Base-by-base conservation (phyloP, 1,140 invertebrate genomes). In the Sycophaga agraensis region DNA sequence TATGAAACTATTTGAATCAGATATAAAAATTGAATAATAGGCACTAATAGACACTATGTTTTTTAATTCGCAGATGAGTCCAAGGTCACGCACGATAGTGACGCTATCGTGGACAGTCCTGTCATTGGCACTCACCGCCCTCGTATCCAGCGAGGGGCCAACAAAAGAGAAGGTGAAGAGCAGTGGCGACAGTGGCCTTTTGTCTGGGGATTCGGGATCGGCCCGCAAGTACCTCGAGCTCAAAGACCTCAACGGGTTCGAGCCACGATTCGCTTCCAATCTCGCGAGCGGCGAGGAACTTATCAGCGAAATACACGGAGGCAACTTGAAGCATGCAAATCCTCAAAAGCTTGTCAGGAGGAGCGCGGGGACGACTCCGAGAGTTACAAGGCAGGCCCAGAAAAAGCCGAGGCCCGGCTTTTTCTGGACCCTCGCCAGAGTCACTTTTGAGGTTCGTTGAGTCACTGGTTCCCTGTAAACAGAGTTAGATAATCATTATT, bases 361-460 rank as follows among this genome's bases (percentile, higher is more conserved):
- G 31, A 45, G 14, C 12, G 5, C 22, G 74, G 1, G 73, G 12
- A 8, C 73, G 48, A 16, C 8, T 2, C 0, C 11, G 19, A 73
- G 74, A 48, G 65, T 73, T 0, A 68, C 69, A 3, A 72, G 75
- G 17, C 72, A 76, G 63, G 65, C 40, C 17, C 42, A 73, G 34
- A 69, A 73, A 45, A 77, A 68, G 46, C 62, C 75, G 39, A 77
- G 72, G 40, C 80, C 80, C 2, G 82, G 82, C 61, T 81, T 83
- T 45, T 82, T 84, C 48, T 80, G 77, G 76, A 82, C 82, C 2
- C 59, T 83, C 2, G 81, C 77, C 17, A 73, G 72, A 54, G 68
- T 82, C 0, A 70, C 74, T 16, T 82, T 76, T 51, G 79, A 83
- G 61, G 82, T 83, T 68, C 4, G n/a, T n/a, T n/a, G n/a, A n/a